Percentiles rank a stretch among this genome's conserved stretches.
phyloP scores from a whole-genome alignment of 2,113 vertebrate genomes.

The Pan paniscus region DNA sequence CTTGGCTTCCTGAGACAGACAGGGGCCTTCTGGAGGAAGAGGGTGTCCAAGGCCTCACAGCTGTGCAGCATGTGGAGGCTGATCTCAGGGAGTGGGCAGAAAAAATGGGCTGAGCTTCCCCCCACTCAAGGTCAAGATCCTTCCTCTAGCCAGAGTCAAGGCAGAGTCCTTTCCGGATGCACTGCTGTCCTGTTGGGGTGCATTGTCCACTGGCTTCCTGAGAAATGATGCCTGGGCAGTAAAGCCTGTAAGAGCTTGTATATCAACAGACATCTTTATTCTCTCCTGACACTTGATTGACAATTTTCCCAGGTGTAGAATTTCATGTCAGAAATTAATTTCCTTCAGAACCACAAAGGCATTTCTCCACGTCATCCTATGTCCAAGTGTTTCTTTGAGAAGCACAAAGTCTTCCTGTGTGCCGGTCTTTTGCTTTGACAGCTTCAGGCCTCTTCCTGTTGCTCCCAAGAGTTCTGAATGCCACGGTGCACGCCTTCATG shows the following conservation, averaged over 20 bases:
- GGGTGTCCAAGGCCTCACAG: no score
- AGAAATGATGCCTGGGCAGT: neutral
- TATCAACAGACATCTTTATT: neutral
- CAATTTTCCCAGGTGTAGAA: no score
- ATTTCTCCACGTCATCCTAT: fast-evolving
- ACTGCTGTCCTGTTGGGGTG: no score
- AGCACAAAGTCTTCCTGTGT: no score
- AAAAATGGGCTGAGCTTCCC: neutral
- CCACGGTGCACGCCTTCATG: no score
- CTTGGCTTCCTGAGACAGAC: no score
- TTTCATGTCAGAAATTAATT: neutral
- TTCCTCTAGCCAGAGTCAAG: neutral
- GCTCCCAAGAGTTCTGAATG: no score
- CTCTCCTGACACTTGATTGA: neutral
- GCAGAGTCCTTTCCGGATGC: neutral
- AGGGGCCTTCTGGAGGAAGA: no score
- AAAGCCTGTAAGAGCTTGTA: neutral
- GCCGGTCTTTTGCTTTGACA: neutral
- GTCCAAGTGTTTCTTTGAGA: no score
- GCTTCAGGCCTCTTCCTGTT: neutral
- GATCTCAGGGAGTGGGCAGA: neutral
- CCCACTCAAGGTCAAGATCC: neutral
- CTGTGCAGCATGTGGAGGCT: neutral
- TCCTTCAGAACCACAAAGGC: neutral
- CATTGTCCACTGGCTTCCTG: no score